Percentiles rank a stretch among this genome's conserved stretches.
Conservation (phyloP, 2,888 invertebrate genomes). For the Argyresthia albistria region DNA sequence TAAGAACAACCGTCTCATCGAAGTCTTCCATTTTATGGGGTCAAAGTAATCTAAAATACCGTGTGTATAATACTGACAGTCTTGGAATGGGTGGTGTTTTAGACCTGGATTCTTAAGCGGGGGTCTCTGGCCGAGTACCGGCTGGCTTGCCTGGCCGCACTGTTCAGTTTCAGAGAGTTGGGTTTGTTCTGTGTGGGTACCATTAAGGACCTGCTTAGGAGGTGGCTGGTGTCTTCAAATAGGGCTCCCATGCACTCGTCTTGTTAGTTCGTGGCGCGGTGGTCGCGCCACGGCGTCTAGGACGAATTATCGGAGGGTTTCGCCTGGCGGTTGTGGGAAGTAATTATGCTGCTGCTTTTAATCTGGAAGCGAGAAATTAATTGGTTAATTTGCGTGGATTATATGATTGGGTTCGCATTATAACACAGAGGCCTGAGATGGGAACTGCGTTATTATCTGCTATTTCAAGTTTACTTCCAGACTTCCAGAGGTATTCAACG, state of each 20-base stretch:
- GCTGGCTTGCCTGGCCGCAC: slow-evolving; percentile 63
- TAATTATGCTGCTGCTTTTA: not conserved
- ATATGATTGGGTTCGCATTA: no score
- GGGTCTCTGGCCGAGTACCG: slow-evolving; percentile 70
- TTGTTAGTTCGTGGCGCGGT: slow-evolving; percentile 32
- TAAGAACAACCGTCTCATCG: slow-evolving; percentile 29
- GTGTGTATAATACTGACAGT: slow-evolving; percentile 48
- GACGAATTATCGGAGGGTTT: slow-evolving; percentile 5
- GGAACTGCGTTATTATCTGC: no score
- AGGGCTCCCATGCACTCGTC: slow-evolving; percentile 53
- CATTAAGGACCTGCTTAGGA: slow-evolving; percentile 64
- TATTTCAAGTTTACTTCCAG: no score
- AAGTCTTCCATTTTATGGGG: slow-evolving; percentile 30
- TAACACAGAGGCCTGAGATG: no score
- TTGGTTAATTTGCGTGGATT: not conserved
- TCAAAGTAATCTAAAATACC: slow-evolving; percentile 25
- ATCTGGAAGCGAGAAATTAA: not conserved
- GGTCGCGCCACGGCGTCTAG: slow-evolving; percentile 32
- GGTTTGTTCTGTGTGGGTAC: slow-evolving; percentile 68
- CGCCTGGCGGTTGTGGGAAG: not conserved
- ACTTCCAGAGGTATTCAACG: no score
- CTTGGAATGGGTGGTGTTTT: slow-evolving; percentile 15
- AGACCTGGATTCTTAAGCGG: slow-evolving; percentile 67
- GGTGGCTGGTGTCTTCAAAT: slow-evolving; percentile 16
- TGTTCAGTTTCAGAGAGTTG: slow-evolving; percentile 59